A percentile compares a stretch with the other conserved stretches of the same genome.
Evolutionary conservation across 1,140 invertebrate genomes (phyloP).

Genomic region (Acyrthosiphon pisum): DNA sequence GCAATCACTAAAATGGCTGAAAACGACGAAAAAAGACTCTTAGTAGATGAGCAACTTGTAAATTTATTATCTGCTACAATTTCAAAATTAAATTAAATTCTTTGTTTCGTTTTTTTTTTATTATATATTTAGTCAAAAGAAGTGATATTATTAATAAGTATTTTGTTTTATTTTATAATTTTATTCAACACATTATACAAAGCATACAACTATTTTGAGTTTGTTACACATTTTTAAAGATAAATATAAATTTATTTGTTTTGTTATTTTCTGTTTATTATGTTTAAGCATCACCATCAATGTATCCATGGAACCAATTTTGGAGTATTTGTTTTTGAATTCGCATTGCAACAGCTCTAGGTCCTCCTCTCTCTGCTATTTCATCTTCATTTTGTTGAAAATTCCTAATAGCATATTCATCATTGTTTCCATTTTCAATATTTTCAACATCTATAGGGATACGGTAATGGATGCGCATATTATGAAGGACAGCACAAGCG

Average conservation of each 20-base stretch:
- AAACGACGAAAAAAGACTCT: neutral
- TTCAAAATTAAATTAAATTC: neutral
- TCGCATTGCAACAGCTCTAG: neutral
- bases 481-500: constrained; percentile 59
- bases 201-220: neutral
- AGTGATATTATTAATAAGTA: neutral
- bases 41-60: neutral
- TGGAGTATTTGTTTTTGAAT: neutral
- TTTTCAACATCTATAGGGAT: neutral
- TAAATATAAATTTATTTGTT: neutral
- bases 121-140: neutral
- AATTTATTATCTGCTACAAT: neutral
- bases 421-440: neutral
- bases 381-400: neutral
- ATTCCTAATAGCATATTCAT: neutral
- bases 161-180: constrained; percentile 1
- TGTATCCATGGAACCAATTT: neutral
- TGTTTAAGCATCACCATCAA: neutral
- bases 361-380: neutral
- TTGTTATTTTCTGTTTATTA: neutral
- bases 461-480: constrained; percentile 58
- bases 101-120: neutral
- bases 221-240: neutral
- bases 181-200: too few species aligned
- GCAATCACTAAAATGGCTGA: neutral